These are phyloP conservation scores for Phaonia tiefii DNA, from an alignment of 2,888 invertebrate genomes.

Conservation along the genomic window DNA sequence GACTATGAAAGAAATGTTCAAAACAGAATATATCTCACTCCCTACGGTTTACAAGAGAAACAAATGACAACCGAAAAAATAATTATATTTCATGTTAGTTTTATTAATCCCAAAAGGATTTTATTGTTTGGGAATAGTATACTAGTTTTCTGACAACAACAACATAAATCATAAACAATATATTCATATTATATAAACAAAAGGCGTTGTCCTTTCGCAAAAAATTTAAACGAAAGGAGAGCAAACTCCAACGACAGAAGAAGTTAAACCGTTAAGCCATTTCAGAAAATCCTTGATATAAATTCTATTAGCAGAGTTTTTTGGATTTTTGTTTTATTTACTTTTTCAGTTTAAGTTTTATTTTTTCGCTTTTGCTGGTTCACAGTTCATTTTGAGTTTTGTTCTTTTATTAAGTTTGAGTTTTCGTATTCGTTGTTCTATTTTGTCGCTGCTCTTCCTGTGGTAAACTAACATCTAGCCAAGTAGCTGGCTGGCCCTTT, in stretches of 20 bases:
- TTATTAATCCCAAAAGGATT: constrained; percentile 64
- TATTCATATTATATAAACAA: background rate
- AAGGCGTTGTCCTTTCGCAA: background rate
- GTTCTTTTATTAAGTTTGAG: constrained; percentile 57
- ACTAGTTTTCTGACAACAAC: background rate
- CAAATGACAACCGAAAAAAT: constrained; percentile 47
- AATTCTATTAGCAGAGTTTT: constrained; percentile 42
- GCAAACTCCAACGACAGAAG: background rate
- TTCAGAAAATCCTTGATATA: constrained; percentile 45
- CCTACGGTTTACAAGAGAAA: background rate
- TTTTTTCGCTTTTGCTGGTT: constrained; percentile 5
- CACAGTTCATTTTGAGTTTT: constrained; percentile 51
- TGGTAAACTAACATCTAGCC: background rate
- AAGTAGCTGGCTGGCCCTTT: constrained; percentile 5
- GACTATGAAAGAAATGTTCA: background rate
- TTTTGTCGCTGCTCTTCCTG: constrained; percentile 13
- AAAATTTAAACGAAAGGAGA: background rate
- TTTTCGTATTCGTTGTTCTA: constrained; percentile 28
- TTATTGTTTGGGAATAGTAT: background rate
- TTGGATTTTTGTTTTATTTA: constrained; percentile 36
- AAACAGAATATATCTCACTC: background rate
- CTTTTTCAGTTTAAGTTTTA: constrained; percentile 4
- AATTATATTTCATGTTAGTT: constrained; percentile 61
- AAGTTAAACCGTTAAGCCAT: constrained; percentile 1
- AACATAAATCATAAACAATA: constrained; percentile 18